Evolutionary conservation across 2,797 vertebrate species (phyloP), one percentile per base, ranked within the genome.

Genomic region (Podarcis lilfordi): DNA sequence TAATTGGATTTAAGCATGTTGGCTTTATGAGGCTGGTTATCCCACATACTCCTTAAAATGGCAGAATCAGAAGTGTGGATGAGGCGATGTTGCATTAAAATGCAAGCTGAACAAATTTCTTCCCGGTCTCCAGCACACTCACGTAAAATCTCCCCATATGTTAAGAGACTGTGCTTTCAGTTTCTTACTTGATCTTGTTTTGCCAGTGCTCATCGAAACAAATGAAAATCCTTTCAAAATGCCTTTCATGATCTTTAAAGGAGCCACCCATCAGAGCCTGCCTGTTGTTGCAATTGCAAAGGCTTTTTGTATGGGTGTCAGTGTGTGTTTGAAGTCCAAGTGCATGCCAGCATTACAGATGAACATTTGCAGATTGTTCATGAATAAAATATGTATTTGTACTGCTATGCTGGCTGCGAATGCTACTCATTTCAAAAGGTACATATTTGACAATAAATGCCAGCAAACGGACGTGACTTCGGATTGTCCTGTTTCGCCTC

Each of bases 371-470:
- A 82, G 86, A 82, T 77, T 68, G 80, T 66, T 75, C 79, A 87
- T 77, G 72, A 88, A 88, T 83, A 83, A 83, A 88, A 83, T 61
- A 87, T 55, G 40, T 9, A 17, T 11, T 78, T 83, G 72, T 37
- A 19, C 61, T 37, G 61, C 72, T 5, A 2, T 5, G 43, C 37
- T 50, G 80, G 74, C 61, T 40, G 32, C 43, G 35, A 69, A 69
- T 15, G 40, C 45, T 37, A 25, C 21, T 76, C 61, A 55, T 69
- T 88, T 83, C 23, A 29, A 77, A 82, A 83, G 61, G 43, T 77
- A 69, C 74, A 77, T 68, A 77, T 88, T 59, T 82, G 80, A 37
- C 23, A 69, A 55, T 45, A 29, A 37, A 10, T 5, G 40, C 8
- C 40, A 50, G 71, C 71, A 43, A 82, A 68, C 23, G 17, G 50